A percentile compares a stretch with the other conserved stretches of the same genome.
These are phyloP conservation scores for Drosophila melanica DNA, from an alignment of 1,140 invertebrate species.

Conservation along the genomic window DNA sequence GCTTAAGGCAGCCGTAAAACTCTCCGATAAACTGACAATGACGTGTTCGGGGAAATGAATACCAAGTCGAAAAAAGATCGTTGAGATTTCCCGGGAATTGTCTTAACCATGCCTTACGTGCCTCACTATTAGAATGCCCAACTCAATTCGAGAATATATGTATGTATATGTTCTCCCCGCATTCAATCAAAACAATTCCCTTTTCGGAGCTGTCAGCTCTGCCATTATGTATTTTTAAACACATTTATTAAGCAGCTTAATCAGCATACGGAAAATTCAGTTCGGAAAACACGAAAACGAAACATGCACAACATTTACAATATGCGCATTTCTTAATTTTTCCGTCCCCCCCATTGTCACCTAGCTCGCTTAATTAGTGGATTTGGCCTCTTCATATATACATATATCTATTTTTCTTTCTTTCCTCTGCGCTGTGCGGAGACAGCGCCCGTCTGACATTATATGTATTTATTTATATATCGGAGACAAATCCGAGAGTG, in stretches of 20 bases:
- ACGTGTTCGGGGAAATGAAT: constrained; percentile 14
- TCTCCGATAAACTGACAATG: not conserved
- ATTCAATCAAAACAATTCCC: not conserved
- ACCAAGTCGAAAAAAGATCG: not conserved
- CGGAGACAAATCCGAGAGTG: constrained; percentile 59
- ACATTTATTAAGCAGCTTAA: constrained; percentile 63
- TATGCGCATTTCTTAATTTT: constrained; percentile 60
- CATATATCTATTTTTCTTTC: constrained; percentile 40
- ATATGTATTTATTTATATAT: constrained; percentile 36
- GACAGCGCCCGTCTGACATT: constrained; percentile 22
- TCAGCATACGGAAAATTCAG: constrained; percentile 42
- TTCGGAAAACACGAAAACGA: constrained; percentile 54
- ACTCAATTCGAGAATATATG: too few relatives aligned
- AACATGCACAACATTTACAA: constrained; percentile 59
- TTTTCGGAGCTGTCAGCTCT: constrained; percentile 34
- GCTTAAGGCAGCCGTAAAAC: constrained; percentile 49
- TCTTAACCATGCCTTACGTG: too few relatives aligned
- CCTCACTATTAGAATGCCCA: too few relatives aligned
- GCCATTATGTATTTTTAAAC: constrained; percentile 51
- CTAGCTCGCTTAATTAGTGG: constrained; percentile 78
- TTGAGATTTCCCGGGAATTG: not conserved
- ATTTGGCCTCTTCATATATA: constrained; percentile 66
- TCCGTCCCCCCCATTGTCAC: constrained; percentile 52
- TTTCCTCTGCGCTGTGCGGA: not conserved
- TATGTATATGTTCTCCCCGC: not conserved